Evolutionary conservation across 2,797 vertebrate species (phyloP).

Genomic region (Lateolabrax maculatus): DNA sequence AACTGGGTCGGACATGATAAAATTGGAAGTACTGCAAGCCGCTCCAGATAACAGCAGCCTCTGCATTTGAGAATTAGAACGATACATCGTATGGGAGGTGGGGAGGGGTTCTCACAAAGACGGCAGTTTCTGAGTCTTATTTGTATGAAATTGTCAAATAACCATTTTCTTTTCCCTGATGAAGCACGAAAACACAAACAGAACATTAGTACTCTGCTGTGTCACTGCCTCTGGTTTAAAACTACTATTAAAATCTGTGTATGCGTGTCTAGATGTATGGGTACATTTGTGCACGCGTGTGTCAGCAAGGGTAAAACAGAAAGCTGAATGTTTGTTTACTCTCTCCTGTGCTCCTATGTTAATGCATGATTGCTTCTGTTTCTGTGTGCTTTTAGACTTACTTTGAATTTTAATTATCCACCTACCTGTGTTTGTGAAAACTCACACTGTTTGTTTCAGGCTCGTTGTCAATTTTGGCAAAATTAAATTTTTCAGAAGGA

Average conservation of each 20-base stretch:
- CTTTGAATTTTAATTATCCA: slow-evolving; percentile 21
- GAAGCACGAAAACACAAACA: slow-evolving; percentile 25
- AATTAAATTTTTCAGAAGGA: not conserved
- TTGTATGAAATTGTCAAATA: slow-evolving; percentile 39
- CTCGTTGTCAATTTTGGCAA: not conserved
- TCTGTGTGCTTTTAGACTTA: slow-evolving; percentile 15
- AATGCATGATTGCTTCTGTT: slow-evolving; percentile 26
- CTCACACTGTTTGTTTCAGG: not conserved
- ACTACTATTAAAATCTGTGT: slow-evolving; percentile 15
- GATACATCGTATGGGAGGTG: slow-evolving; percentile 10
- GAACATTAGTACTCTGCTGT: slow-evolving; percentile 15
- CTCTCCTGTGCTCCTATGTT: not conserved
- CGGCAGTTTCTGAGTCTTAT: slow-evolving; percentile 16
- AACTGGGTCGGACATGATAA: slow-evolving; percentile 79
- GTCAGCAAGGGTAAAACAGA: not conserved
- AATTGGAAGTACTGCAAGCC: slow-evolving; percentile 67
- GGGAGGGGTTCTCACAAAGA: slow-evolving; percentile 23
- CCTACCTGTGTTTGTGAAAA: slow-evolving; percentile 14
- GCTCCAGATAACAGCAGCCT: slow-evolving; percentile 71
- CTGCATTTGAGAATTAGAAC: slow-evolving; percentile 51
- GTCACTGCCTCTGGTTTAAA: slow-evolving; percentile 25
- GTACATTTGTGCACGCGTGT: slow-evolving; percentile 13
- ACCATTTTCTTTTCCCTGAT: slow-evolving; percentile 1
- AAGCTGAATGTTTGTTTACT: slow-evolving; percentile 16
- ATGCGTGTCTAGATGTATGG: not conserved